Conservation (phyloP, 2,888 invertebrate species). For the Habroteleia sp. region DNA sequence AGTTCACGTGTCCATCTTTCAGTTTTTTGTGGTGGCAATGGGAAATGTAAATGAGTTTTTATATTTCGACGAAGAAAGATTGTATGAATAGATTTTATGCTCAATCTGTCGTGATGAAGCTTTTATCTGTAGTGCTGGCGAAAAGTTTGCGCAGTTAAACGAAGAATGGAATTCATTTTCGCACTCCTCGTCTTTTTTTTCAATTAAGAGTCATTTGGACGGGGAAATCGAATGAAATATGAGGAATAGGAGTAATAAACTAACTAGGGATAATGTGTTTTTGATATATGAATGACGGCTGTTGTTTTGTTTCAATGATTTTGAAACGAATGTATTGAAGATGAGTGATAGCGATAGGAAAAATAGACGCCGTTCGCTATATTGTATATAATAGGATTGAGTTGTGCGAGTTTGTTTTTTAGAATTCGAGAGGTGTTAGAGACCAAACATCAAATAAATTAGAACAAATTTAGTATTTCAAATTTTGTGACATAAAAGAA, state of each 20-base stretch:
- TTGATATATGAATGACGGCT: slow-evolving; percentile 33
- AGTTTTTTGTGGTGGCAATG: slow-evolving; percentile 22
- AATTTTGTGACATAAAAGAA: too few species aligned
- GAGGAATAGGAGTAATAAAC: slow-evolving; percentile 39
- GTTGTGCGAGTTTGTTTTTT: too few species aligned
- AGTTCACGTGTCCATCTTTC: neutral
- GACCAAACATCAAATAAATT: too few species aligned
- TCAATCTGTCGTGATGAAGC: slow-evolving; percentile 61
- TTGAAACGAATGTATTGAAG: slow-evolving; percentile 36
- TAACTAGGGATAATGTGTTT: slow-evolving; percentile 37
- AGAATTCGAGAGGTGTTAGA: too few species aligned
- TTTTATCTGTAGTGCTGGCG: slow-evolving; percentile 50
- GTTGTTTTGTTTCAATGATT: slow-evolving; percentile 31
- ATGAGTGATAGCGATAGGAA: slow-evolving; percentile 16
- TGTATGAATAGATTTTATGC: slow-evolving; percentile 59
- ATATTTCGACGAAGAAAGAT: slow-evolving; percentile 54
- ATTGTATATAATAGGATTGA: neutral
- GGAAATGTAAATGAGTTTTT: slow-evolving; percentile 59
- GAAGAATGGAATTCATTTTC: slow-evolving; percentile 60
- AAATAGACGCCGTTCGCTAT: neutral
- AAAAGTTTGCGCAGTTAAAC: slow-evolving; percentile 56
- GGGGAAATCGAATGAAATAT: slow-evolving; percentile 45
- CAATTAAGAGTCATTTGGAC: slow-evolving; percentile 53
- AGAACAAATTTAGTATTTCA: too few species aligned
- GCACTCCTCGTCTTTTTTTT: slow-evolving; percentile 38